Percentiles rank a stretch among this genome's conserved stretches.
Evolutionary conservation across 2,797 vertebrate species (phyloP).

Genomic region (Sitta carolinensis): DNA sequence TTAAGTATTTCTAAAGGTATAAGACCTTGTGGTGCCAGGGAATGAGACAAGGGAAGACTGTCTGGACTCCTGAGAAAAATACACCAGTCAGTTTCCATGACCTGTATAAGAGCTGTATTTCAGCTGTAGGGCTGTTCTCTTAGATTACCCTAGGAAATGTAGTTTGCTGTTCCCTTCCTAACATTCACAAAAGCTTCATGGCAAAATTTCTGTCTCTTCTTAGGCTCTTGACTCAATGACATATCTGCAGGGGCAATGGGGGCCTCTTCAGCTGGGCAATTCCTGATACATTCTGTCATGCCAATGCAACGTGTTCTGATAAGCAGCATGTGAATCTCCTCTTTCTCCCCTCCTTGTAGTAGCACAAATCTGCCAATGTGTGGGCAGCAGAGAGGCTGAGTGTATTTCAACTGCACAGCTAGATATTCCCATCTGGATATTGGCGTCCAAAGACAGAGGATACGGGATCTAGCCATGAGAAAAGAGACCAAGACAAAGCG

Average conservation of each 20-base stretch:
- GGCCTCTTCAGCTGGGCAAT: neutral
- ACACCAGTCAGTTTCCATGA: neutral
- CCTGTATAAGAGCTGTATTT: neutral
- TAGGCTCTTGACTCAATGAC: neutral
- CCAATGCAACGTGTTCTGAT: neutral
- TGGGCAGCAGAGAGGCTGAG: neutral
- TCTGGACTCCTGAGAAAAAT: neutral
- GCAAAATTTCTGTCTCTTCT: neutral
- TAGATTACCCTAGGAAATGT: neutral
- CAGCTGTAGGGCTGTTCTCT: neutral
- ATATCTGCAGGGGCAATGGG: neutral
- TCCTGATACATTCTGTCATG: neutral
- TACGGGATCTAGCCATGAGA: neutral
- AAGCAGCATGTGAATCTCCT: neutral
- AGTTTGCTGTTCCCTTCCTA: neutral
- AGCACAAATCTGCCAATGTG: neutral
- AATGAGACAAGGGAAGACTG: neutral
- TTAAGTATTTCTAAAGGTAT: constrained; percentile 2
- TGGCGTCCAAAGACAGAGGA: neutral
- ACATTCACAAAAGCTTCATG: neutral
- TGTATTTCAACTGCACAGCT: neutral
- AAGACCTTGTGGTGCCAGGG: neutral
- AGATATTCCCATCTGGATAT: neutral
- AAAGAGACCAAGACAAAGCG: neutral
- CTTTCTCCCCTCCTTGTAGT: neutral